phyloP scores from a whole-genome alignment of 2,888 invertebrate genomes.

The Aleiodes leptofemur region DNA sequence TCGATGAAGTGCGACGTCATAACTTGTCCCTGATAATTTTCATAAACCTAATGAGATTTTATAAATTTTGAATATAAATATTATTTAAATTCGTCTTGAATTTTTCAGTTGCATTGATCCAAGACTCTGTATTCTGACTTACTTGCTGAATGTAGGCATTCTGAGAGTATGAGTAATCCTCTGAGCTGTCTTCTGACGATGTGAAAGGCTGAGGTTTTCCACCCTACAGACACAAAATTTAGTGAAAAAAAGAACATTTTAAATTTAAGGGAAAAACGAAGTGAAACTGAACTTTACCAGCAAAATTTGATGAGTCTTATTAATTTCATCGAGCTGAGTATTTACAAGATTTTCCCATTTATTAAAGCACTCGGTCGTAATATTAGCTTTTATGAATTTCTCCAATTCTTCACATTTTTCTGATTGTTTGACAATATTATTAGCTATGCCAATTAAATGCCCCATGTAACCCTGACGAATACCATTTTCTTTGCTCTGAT shows the following conservation, averaged over 20 bases:
- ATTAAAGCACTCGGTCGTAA: constrained; percentile 74
- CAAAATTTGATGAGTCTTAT: constrained; percentile 67
- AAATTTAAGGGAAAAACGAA: not conserved
- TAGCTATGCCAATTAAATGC: constrained; percentile 80
- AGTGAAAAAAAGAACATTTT: not conserved
- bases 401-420: constrained; percentile 78
- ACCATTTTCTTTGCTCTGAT: constrained; percentile 80
- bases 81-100: constrained; percentile 17
- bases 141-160: constrained; percentile 60
- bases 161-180: constrained; percentile 63
- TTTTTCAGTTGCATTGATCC: constrained; percentile 29
- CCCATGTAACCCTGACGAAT: constrained; percentile 82
- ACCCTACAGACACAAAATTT: constrained; percentile 54
- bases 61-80: constrained; percentile 31
- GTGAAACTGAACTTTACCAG: constrained; percentile 61
- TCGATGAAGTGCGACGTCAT: constrained; percentile 80
- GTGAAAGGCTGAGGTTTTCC: constrained; percentile 57
- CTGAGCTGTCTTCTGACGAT: constrained; percentile 63
- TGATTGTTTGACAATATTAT: constrained; percentile 77
- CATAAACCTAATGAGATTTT: constrained; percentile 56
- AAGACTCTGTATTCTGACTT: not conserved
- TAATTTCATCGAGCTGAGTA: constrained; percentile 66
- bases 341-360: constrained; percentile 68
- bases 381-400: constrained; percentile 77
- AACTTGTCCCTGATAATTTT: constrained; percentile 80